Evolutionary conservation across 2,113 vertebrate species (phyloP), one percentile per base, ranked within the genome.

Genomic region (Nerophis ophidion): DNA sequence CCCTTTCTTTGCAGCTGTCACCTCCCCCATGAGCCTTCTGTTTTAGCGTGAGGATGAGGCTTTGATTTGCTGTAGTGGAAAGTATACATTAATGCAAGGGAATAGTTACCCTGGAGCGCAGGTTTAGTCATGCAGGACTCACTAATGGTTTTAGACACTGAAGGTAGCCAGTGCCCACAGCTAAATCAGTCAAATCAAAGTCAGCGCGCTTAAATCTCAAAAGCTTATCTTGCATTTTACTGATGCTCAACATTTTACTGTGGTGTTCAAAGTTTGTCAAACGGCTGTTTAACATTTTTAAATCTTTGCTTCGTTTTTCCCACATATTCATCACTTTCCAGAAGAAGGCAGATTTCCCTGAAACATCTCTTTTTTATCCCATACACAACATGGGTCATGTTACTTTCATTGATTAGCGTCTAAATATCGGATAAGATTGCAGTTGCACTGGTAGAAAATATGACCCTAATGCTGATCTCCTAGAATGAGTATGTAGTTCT

Each of bases 121-220:
- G 63, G 80, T 89, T 86, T 84, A 71, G 81, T 68, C 70, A 48
- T 74, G 85, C 79, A 85, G 72, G 71, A 84, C 77, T 80, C 79
- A 75, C 77, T 86, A 88, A 90, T 88, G 76, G 81, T 68, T 84
- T 81, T 82, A 82, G 89, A 88, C 84, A 72, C 65, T 74, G 70
- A 86, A 84, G 75, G 71, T 74, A 77, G 80, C 75, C 74, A 58
- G 72, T 52, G 82, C 87, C 86, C 70, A 68, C 62, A 87, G 85
- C 83, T 61, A 77, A 68, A 80, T 76, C 74, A 80, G 73, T 66
- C 73, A 38, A 77, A 87, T 76, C 71, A 68, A 66, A 75, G 82
- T 87, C 86, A 84, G 86, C 86, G 79, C 33, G 67, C 72, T 72
- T 42, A 62, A 52, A 67, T 77, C 54, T 57, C 65, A 11, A 11